These are phyloP conservation scores for Caloenas nicobarica DNA, from an alignment of 2,113 vertebrate genomes.

Conservation along the genomic window DNA sequence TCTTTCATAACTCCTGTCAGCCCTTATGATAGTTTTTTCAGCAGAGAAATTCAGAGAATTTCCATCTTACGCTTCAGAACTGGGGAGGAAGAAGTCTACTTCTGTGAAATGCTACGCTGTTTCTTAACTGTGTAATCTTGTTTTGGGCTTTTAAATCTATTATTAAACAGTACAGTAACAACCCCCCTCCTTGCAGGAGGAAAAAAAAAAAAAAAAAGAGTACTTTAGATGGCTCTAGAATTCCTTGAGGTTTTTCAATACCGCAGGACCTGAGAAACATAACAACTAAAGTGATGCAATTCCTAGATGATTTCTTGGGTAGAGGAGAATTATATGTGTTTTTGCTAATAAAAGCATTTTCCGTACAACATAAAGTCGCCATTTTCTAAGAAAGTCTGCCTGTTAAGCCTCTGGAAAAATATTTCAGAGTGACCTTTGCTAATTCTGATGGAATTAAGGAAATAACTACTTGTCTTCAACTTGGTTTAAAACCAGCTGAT, in stretches of 20 bases:
- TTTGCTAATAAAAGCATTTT: background rate
- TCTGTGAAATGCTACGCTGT: background rate
- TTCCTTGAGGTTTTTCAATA: constrained; percentile 18
- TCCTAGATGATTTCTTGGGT: background rate
- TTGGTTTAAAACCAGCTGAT: background rate
- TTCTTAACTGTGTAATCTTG: background rate
- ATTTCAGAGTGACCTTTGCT: background rate
- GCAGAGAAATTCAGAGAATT: background rate
- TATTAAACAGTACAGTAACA: background rate
- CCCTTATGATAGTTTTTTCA: background rate
- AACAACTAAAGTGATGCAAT: background rate
- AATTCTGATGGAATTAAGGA: background rate
- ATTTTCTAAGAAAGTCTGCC: background rate
- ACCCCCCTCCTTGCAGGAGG: background rate
- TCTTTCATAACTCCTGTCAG: constrained; percentile 21
- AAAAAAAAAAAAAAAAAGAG: background rate
- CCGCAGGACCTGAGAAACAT: background rate
- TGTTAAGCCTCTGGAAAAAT: background rate
- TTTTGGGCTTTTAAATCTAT: background rate
- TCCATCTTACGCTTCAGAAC: background rate
- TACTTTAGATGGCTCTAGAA: background rate
- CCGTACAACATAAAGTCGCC: background rate
- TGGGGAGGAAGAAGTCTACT: background rate
- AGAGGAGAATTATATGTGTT: background rate
- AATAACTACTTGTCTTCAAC: background rate